Base-by-base conservation (phyloP, 2,797 vertebrate species). In the Melanotaenia parkinsoni region DNA sequence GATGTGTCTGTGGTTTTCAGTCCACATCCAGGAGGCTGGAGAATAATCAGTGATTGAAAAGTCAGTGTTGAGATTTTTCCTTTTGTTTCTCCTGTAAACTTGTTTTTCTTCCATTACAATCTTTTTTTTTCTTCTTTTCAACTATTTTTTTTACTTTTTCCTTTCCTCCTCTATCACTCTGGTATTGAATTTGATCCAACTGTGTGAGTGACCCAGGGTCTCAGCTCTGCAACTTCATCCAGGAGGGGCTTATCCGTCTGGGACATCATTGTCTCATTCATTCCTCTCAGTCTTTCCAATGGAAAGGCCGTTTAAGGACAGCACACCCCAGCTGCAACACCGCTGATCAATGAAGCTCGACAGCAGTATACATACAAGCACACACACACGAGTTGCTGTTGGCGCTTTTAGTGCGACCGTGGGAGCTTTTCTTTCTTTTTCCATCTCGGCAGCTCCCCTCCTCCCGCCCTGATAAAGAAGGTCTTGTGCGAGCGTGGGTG, bases 401-500 rank as follows among this genome's bases (percentile, higher is more conserved):
- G 59, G 43, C 18, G 64, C 70, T 64, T 83, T 69, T 63, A 79
- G 80, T 83, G 80, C 30, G 76, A 90, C 86, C 81, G 84, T 90
- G 87, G 88, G 91, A 92, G 78, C 67, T 88, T 87, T 75, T 32
- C 6, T 74, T 73, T 77, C 67, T 79, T 86, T 89, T 84, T 85
- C 78, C 82, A 28, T 78, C 45, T 9, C 22, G 10, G 53, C 57
- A 14, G 43, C 22, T 82, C 85, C 84, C 86, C 74, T 88, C 85
- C 86, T 84, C 87, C 81, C 66, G 33, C 58, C 82, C 64, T 78
- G 89, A 92, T 92, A 93, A 91, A 92, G 88, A 68, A 72, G 62
- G 69, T 89, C 83, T 91, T 91, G 89, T 93, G 84, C 66, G 86
- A 73, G 83, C 50, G 86, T 89, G 90, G 89, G 91, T 80, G 89